These are phyloP conservation scores for Achatina immaculata DNA, from an alignment of 1,140 invertebrate species.

Conservation along the genomic window DNA sequence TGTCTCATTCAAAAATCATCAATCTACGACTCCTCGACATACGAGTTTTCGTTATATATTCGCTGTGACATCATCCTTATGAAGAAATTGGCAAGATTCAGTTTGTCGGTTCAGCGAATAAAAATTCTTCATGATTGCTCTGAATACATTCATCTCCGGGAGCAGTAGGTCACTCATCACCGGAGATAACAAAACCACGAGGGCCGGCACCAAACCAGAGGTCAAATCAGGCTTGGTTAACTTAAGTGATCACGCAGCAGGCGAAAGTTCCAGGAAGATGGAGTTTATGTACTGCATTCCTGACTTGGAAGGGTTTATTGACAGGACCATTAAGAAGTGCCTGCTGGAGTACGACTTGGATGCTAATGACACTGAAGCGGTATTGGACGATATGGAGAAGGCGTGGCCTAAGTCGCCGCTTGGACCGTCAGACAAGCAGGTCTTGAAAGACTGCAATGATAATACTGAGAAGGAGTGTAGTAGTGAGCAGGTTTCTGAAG, in stretches of 20 bases:
- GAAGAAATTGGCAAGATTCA: too few relatives aligned
- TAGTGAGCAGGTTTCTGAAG: not conserved
- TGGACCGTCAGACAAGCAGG: not conserved
- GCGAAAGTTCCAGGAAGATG: not conserved
- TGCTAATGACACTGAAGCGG: constrained; percentile 27
- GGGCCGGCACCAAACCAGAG: not conserved
- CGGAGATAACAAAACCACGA: not conserved
- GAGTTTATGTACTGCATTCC: constrained; percentile 35
- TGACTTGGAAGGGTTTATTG: constrained; percentile 25
- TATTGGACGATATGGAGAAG: constrained; percentile 32
- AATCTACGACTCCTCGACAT: too few relatives aligned
- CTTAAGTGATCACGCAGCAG: not conserved
- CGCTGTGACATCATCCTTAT: too few relatives aligned
- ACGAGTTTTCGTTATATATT: too few relatives aligned
- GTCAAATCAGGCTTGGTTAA: not conserved
- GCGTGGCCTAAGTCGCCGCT: constrained; percentile 19
- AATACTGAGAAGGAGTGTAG: not conserved
- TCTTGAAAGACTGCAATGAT: constrained; percentile 25
- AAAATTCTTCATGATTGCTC: constrained; percentile 7
- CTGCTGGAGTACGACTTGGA: constrained; percentile 31
- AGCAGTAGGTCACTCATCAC: not conserved
- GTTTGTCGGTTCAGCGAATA: too few relatives aligned
- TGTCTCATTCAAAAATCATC: too few relatives aligned
- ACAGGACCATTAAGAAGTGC: constrained; percentile 34
- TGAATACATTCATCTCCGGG: not conserved